Evolutionary conservation across 1,140 invertebrate genomes (phyloP), one percentile per base, ranked within the genome.

Genomic region (Teleopsis dalmanni): DNA sequence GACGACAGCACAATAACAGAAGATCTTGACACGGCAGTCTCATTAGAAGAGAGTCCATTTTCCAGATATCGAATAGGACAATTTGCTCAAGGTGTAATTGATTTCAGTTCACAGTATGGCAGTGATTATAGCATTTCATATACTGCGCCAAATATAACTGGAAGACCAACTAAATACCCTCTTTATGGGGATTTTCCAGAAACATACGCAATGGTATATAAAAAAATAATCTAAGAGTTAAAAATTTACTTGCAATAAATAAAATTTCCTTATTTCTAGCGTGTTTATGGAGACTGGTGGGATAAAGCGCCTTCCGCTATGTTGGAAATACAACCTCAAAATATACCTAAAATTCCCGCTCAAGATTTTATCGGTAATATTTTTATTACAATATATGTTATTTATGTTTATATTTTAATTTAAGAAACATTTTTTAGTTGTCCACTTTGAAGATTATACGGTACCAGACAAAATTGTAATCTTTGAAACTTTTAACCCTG

Each of bases 271-370:
- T 11, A 60, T 37, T 73, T 75, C 19, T 61, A 94, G 90, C 81
- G 88, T 73, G 89, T 87, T 5, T 93, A 92, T 74, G 91, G 91
- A 10, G 81, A 75, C 46, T 95, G 90, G 90, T 93, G 90, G 89
- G 78, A 86, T 31, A 74, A 81, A 57, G 83, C 82, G 4, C 86
- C 86, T 36, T 87, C 85, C 10, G 75, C 72, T 55, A 77, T 77
- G 52, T 69, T 73, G 49, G 77, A 83, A 57, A 90, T 87, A 56
- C 83, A 85, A 78, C 78, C 81, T 26, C 82, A 85, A 63, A 85
- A 86, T 65, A 80, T 81, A 60, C 76, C 79, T 42, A 56, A 73
- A 31, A 74, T 85, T 54, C 71, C 75, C 16, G 84, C 87, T 64
- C 82, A 91, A 65, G 91, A 95, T 76, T 95, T 83, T 73, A 83